Conservation (phyloP, 2,113 vertebrate genomes). For the Mionectes macconnelli region DNA sequence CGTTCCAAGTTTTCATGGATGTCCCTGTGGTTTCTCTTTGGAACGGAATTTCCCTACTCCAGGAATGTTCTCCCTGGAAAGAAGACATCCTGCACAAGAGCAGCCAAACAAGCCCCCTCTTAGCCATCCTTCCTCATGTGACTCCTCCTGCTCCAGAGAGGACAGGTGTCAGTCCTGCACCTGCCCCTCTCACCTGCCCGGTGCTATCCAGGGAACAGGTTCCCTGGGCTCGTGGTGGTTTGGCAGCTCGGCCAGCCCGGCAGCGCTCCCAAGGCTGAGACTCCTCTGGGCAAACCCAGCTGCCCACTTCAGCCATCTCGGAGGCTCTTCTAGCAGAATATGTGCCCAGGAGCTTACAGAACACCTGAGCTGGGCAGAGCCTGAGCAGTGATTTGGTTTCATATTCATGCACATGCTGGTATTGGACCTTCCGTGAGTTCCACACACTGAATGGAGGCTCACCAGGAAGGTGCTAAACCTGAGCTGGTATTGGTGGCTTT, state of each 20-base stretch:
- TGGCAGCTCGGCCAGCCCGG: background rate
- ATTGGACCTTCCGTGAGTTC: background rate
- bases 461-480: background rate
- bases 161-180: background rate
- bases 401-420: background rate
- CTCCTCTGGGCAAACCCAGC: background rate
- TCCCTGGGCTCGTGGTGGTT: background rate
- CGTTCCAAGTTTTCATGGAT: background rate
- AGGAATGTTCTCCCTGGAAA: background rate
- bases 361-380: background rate
- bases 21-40: background rate
- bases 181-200: no score
- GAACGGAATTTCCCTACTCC: background rate
- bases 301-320: background rate
- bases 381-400: background rate
- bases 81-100: background rate
- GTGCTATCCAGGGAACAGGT: no score
- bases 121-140: background rate
- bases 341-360: background rate
- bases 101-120: background rate
- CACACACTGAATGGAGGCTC: fast-evolving
- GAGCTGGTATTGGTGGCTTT: background rate
- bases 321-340: background rate
- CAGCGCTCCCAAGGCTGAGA: fast-evolving
- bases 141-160: background rate